Conservation (phyloP, 2,797 vertebrate species). For the Setipinna tenuifilis region DNA sequence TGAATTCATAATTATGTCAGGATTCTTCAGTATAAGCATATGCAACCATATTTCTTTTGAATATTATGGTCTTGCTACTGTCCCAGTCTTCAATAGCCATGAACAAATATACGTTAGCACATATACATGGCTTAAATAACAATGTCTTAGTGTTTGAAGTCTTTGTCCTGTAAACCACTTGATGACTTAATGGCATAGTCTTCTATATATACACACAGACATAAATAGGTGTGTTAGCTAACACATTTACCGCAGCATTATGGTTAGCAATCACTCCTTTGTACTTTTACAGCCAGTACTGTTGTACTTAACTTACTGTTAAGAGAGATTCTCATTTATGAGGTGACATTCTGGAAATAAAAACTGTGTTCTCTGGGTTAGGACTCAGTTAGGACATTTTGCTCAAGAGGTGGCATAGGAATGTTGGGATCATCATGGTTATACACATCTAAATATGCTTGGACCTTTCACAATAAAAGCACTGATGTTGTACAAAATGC, state of each 20-base stretch:
- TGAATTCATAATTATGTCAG: constrained; percentile 16
- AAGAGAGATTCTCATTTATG: no score
- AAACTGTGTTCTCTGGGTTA: not conserved
- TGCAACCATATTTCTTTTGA: not conserved
- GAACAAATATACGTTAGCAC: not conserved
- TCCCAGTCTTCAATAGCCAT: not conserved
- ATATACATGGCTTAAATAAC: not conserved
- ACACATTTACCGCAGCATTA: not conserved
- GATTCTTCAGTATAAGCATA: not conserved
- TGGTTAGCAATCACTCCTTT: not conserved
- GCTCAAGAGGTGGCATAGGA: not conserved
- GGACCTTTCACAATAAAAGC: not conserved
- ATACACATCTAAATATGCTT: not conserved
- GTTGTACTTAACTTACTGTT: no score
- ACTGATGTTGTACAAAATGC: not conserved
- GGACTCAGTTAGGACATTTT: not conserved
- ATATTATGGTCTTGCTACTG: not conserved
- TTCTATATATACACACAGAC: no score
- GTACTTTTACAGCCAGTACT: no score
- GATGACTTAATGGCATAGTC: no score
- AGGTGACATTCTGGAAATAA: not conserved
- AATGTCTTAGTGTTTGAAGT: not conserved
- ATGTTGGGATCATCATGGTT: not conserved
- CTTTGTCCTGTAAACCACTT: not conserved
- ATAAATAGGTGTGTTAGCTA: not conserved